Percentiles rank a stretch among this genome's conserved stretches.
These are phyloP conservation scores for Aspidoscelis tigris DNA, from an alignment of 2,113 vertebrate species.

Conservation along the genomic window DNA sequence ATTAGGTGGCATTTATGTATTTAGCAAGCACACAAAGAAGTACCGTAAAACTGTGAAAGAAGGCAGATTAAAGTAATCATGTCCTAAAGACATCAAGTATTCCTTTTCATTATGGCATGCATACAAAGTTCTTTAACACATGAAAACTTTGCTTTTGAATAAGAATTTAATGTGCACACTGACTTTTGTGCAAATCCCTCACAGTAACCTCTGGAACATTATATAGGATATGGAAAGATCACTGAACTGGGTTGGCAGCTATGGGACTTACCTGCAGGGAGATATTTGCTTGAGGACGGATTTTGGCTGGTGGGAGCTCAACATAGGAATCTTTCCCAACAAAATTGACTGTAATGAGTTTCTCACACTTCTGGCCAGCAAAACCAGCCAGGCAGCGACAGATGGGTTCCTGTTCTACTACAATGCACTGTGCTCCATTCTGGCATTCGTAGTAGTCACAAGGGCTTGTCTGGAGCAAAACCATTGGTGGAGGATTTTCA, in stretches of 20 bases:
- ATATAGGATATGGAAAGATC: rapidly evolving
- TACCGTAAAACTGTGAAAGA: neutral
- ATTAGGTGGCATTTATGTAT: neutral
- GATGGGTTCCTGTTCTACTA: constrained; percentile 87
- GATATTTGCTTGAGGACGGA: constrained; percentile 91
- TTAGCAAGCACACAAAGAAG: neutral
- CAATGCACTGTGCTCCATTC: constrained; percentile 91
- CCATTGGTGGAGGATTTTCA: constrained; percentile 95
- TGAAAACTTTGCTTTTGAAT: neutral
- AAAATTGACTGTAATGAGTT: constrained; percentile 94
- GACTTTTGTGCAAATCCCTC: neutral
- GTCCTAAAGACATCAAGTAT: neutral
- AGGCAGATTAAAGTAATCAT: neutral
- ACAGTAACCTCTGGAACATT: neutral
- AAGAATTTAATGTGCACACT: neutral
- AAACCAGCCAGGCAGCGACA: constrained; percentile 94
- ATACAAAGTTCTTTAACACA: neutral
- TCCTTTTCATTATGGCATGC: neutral
- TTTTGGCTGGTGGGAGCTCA: constrained; percentile 86
- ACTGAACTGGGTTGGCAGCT: neutral
- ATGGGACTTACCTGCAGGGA: constrained; percentile 87
- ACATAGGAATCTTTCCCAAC: constrained; percentile 92
- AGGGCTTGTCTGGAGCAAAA: constrained; percentile 96
- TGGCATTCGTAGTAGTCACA: constrained; percentile 96
- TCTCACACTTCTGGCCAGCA: constrained; percentile 91